phyloP scores from a whole-genome alignment of 1,140 invertebrate genomes.

The Neodiprion lecontei region DNA sequence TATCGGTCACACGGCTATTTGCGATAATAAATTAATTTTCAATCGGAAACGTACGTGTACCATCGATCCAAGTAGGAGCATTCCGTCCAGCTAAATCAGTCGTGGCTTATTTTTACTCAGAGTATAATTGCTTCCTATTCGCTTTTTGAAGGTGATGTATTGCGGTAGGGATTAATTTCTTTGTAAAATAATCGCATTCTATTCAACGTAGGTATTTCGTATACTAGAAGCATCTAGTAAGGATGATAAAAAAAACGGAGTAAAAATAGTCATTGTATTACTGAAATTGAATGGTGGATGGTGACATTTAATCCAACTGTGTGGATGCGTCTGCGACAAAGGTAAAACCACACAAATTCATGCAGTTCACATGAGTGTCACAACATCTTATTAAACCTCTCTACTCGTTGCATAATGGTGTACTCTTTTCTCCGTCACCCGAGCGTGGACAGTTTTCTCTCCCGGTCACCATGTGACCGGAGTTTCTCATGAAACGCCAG shows the following conservation, averaged over 20 bases:
- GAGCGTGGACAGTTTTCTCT: not conserved
- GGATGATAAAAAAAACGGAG: not conserved
- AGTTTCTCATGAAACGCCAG: not conserved
- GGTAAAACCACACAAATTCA: not conserved
- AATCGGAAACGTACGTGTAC: too few relatives aligned
- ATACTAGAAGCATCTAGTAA: not conserved
- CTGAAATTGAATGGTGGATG: not conserved
- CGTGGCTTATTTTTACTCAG: too few relatives aligned
- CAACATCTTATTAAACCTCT: conserved; percentile 8
- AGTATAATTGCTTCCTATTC: too few relatives aligned
- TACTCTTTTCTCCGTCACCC: not conserved
- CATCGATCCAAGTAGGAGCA: too few relatives aligned
- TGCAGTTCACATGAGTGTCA: conserved; percentile 7
- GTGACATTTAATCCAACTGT: not conserved
- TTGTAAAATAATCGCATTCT: too few relatives aligned
- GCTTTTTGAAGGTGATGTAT: too few relatives aligned
- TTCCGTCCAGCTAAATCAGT: too few relatives aligned
- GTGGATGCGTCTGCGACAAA: not conserved
- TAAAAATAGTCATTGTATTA: not conserved
- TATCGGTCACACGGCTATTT: not conserved
- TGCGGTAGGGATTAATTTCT: too few relatives aligned
- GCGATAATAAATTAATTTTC: not conserved
- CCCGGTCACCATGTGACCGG: not conserved
- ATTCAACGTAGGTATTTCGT: too few relatives aligned
- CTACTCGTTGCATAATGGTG: conserved; percentile 9